phyloP scores from a whole-genome alignment of 2,888 invertebrate genomes.

The Lepetodrilus schrolli region DNA sequence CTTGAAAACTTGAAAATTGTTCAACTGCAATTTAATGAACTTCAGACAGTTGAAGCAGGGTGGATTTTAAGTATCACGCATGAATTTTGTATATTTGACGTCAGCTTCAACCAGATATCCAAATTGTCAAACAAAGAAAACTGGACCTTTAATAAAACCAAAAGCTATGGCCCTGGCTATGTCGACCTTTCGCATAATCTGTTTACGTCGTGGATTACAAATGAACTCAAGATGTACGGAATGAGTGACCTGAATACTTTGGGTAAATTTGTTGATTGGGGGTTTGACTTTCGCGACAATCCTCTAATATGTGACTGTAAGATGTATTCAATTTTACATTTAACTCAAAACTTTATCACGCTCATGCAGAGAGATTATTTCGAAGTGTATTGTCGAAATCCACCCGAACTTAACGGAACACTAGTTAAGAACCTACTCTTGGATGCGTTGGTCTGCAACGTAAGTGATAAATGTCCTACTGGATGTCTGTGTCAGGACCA shows the following conservation, averaged over 20 bases:
- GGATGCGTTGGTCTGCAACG: not conserved
- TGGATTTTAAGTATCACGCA: not conserved
- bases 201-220: not conserved
- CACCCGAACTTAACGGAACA: not conserved
- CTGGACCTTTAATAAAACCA: not conserved
- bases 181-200: not conserved
- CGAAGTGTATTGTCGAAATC: not conserved
- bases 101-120: not conserved
- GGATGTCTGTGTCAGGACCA: constrained; percentile 5
- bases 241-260: not conserved
- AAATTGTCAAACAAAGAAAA: not conserved
- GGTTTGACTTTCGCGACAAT: not conserved
- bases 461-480: not conserved
- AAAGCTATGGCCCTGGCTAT: not conserved
- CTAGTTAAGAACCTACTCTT: not conserved
- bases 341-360: not conserved
- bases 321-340: not conserved
- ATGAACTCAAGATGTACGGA: not conserved
- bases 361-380: not conserved
- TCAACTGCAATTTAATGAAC: not conserved
- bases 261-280: not conserved
- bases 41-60: not conserved
- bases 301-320: not conserved
- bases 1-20: not conserved
- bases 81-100: not conserved